Percentiles rank a stretch among this genome's conserved stretches.
Evolutionary conservation across 2,797 vertebrate species (phyloP).

Genomic region (Aphelocoma californica): DNA sequence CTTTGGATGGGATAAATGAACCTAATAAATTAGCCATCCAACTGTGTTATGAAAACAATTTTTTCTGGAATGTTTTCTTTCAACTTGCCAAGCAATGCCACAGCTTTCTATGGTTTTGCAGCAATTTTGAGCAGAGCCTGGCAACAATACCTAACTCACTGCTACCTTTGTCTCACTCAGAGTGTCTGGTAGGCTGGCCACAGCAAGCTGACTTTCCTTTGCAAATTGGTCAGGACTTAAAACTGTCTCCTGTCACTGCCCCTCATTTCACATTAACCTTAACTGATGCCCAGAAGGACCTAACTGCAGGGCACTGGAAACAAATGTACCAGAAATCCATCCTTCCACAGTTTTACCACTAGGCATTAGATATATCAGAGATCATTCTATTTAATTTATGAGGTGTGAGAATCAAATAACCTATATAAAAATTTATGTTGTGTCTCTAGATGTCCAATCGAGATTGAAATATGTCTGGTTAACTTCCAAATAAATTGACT

Average conservation of each 20-base stretch:
- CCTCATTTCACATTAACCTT: constrained; percentile 30
- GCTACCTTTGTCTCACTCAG: neutral
- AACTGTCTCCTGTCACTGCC: neutral
- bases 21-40: neutral
- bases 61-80: neutral
- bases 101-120: neutral
- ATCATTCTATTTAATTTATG: constrained; percentile 73
- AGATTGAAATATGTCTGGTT: constrained; percentile 75
- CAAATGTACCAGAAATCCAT: constrained; percentile 57
- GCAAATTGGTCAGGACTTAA: neutral
- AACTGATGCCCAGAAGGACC: constrained; percentile 31
- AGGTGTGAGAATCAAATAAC: constrained; percentile 75
- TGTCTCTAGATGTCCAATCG: constrained; percentile 73
- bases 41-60: neutral
- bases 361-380: constrained; percentile 65
- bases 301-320: constrained; percentile 43
- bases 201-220: neutral
- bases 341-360: constrained; percentile 43
- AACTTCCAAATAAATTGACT: constrained; percentile 75
- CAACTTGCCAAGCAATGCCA: neutral
- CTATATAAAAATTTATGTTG: constrained; percentile 74
- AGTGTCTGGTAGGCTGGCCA: neutral
- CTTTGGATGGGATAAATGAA: neutral
- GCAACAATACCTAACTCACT: neutral
- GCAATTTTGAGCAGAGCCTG: neutral